Percentiles rank a stretch among this genome's conserved stretches.
Evolutionary conservation across 2,113 vertebrate genomes (phyloP).

Genomic region (Trematomus loennbergii): DNA sequence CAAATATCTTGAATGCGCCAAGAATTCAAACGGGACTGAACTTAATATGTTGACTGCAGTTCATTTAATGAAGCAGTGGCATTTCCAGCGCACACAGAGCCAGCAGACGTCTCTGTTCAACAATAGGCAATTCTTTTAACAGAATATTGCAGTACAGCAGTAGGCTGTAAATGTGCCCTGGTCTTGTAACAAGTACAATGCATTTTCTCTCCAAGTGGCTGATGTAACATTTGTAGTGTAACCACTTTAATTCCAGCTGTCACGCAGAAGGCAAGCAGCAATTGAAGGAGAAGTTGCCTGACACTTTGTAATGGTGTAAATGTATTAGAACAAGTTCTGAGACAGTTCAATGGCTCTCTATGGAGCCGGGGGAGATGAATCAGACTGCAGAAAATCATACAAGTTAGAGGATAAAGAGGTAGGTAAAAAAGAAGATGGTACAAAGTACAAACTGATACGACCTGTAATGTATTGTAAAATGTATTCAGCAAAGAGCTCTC

Average conservation of each 20-base stretch:
- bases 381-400: slow-evolving; percentile 40
- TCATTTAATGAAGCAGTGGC: slow-evolving; percentile 82
- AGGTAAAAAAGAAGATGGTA: slow-evolving; percentile 14
- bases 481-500: slow-evolving; percentile 25
- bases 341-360: slow-evolving; percentile 54
- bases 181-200: slow-evolving; percentile 62
- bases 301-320: slow-evolving; percentile 64
- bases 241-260: slow-evolving; percentile 69
- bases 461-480: slow-evolving; percentile 31
- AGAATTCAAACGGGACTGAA: slow-evolving; percentile 74
- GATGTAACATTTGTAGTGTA: slow-evolving; percentile 67
- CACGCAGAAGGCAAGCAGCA: slow-evolving; percentile 58
- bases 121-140: slow-evolving; percentile 73
- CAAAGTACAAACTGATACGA: slow-evolving; percentile 5
- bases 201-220: slow-evolving; percentile 65
- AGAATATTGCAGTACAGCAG: slow-evolving; percentile 55
- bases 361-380: slow-evolving; percentile 45
- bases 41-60: slow-evolving; percentile 76
- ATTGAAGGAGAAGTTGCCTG: slow-evolving; percentile 59
- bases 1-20: slow-evolving; percentile 48
- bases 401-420: slow-evolving; percentile 40
- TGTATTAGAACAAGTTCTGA: slow-evolving; percentile 47
- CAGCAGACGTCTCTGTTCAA: slow-evolving; percentile 67
- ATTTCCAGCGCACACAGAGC: slow-evolving; percentile 70
- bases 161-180: slow-evolving; percentile 61